Percentiles rank a stretch among this genome's conserved stretches.
These are phyloP conservation scores for Hyphantria cunea DNA, from an alignment of 1,140 invertebrate species.

Conservation along the genomic window DNA sequence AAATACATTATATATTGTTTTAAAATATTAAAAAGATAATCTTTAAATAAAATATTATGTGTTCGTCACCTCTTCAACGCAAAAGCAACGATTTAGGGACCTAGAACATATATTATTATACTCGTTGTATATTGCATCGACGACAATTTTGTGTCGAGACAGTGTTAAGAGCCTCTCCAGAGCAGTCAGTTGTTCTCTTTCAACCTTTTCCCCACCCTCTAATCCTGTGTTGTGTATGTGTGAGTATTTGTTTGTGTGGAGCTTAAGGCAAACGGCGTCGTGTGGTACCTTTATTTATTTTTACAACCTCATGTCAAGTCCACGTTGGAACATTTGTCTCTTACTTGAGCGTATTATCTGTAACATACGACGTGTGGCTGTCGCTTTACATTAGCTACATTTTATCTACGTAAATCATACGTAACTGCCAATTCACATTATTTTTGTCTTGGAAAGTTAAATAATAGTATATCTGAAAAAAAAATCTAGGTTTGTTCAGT, in stretches of 20 bases:
- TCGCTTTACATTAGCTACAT: constrained; percentile 42
- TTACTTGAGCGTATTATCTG: constrained; percentile 42
- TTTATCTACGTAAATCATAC: constrained; percentile 39
- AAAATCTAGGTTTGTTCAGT: too few relatives aligned
- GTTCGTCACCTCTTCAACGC: too few relatives aligned
- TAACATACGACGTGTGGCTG: constrained; percentile 42
- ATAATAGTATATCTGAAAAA: too few relatives aligned
- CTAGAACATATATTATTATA: too few relatives aligned
- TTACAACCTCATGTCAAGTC: constrained; percentile 53
- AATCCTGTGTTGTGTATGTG: constrained; percentile 35
- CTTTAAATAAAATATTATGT: too few relatives aligned
- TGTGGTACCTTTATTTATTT: constrained; percentile 52
- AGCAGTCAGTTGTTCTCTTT: constrained; percentile 21
- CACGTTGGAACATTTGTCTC: constrained; percentile 51
- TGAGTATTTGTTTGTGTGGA: constrained; percentile 25
- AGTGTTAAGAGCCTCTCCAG: constrained; percentile 10
- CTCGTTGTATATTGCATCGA: too few relatives aligned
- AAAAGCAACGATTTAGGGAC: too few relatives aligned
- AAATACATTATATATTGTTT: too few relatives aligned
- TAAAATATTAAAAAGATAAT: too few relatives aligned
- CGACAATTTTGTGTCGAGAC: neutral
- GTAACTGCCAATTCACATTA: neutral
- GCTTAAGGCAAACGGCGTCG: constrained; percentile 34
- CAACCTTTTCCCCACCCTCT: constrained; percentile 5
- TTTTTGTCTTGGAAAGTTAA: neutral